These are phyloP conservation scores for Acronicta aceris DNA, from an alignment of 2,888 invertebrate genomes.

Conservation along the genomic window DNA sequence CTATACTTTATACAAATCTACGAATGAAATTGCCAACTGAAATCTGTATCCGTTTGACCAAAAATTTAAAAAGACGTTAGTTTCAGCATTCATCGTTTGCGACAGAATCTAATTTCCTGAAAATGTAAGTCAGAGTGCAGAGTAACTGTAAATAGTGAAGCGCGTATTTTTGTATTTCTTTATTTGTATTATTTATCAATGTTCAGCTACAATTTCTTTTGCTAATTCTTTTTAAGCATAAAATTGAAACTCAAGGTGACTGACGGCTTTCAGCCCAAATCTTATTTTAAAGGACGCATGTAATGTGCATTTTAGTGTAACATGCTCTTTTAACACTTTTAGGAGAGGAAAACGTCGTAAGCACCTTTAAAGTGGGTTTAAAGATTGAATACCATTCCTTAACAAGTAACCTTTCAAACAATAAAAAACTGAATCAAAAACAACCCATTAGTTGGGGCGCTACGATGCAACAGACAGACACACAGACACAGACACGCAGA, in stretches of 20 bases:
- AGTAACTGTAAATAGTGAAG: slow-evolving; percentile 17
- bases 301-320: no score
- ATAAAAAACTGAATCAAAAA: no score
- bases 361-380: no score
- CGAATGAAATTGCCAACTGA: slow-evolving; percentile 29
- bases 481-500: no score
- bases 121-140: slow-evolving; percentile 13
- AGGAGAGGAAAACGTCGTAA: no score
- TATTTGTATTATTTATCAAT: background rate
- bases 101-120: slow-evolving; percentile 45
- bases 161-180: background rate
- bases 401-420: no score
- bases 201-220: slow-evolving; percentile 1
- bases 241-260: background rate
- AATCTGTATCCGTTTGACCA: slow-evolving; percentile 3
- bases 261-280: background rate
- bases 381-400: no score
- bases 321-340: no score
- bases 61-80: slow-evolving; percentile 24
- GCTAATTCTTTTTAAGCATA: background rate
- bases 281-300: background rate
- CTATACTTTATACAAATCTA: slow-evolving; percentile 17
- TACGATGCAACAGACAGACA: no score
- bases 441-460: no score
- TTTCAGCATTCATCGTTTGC: slow-evolving; percentile 13